These are phyloP conservation scores for Scaptomyza tumidula DNA, from an alignment of 2,888 invertebrate species.

Conservation along the genomic window DNA sequence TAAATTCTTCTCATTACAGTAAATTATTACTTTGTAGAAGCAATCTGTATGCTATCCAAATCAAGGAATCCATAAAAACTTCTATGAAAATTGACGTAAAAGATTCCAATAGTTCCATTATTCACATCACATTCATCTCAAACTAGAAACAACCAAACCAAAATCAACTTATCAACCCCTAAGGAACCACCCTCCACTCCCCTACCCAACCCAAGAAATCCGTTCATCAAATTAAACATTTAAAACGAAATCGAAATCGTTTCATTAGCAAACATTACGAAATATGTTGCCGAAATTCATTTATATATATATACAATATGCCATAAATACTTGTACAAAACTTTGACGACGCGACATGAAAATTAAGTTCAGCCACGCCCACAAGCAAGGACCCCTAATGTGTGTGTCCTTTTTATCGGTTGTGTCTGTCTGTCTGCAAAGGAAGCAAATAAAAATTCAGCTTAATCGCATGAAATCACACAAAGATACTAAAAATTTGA, in stretches of 20 bases:
- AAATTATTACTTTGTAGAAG: too few relatives aligned
- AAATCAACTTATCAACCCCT: not conserved
- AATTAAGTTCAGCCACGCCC: slow-evolving; percentile 58
- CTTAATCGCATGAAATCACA: slow-evolving; percentile 81
- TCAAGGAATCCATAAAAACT: too few relatives aligned
- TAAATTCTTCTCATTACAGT: too few relatives aligned
- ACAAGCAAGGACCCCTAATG: slow-evolving; percentile 22
- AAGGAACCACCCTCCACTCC: not conserved
- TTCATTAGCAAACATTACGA: slow-evolving; percentile 73
- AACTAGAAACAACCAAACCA: not conserved
- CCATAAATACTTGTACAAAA: slow-evolving; percentile 70
- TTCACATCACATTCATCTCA: not conserved
- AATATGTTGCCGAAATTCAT: slow-evolving; percentile 41
- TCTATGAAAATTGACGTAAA: too few relatives aligned
- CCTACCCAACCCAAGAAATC: not conserved
- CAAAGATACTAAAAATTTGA: slow-evolving; percentile 76
- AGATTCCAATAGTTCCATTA: not conserved
- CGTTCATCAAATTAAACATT: slow-evolving; percentile 57
- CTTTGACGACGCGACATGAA: slow-evolving; percentile 73
- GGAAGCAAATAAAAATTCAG: slow-evolving; percentile 68
- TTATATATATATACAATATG: slow-evolving; percentile 66
- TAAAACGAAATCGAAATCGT: slow-evolving; percentile 66
- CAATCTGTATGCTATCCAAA: too few relatives aligned
- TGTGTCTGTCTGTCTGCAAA: slow-evolving; percentile 40
- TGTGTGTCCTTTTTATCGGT: slow-evolving; percentile 1